Evolutionary conservation across 2,797 vertebrate genomes (phyloP).

Genomic region (Bucorvus abyssinicus): DNA sequence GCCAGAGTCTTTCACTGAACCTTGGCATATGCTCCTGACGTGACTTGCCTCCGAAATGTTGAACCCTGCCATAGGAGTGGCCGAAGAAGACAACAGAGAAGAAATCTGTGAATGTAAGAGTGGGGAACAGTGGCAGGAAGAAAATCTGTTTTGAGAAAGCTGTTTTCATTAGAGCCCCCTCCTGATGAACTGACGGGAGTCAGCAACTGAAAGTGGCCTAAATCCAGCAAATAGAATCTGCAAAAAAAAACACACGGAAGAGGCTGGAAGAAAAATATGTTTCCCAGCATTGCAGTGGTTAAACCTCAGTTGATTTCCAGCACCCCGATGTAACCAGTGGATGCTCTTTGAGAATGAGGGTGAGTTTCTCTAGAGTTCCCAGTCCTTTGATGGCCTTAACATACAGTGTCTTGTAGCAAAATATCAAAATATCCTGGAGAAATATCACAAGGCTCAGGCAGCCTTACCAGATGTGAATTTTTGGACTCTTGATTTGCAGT

Average conservation of each 20-base stretch:
- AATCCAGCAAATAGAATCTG: background rate
- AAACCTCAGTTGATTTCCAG: background rate
- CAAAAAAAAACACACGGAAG: background rate
- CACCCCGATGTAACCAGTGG: background rate
- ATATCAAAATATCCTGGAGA: background rate
- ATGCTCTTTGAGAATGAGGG: background rate
- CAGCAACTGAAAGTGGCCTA: background rate
- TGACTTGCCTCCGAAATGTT: background rate
- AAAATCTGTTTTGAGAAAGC: background rate
- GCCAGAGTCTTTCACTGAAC: background rate
- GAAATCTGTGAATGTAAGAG: background rate
- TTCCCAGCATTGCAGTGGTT: background rate
- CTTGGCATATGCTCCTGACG: background rate
- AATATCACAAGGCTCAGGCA: background rate
- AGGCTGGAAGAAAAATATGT: background rate
- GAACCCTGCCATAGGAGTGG: background rate
- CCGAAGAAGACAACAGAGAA: background rate
- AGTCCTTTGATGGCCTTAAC: background rate
- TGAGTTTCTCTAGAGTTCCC: background rate
- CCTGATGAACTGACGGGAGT: accelerated
- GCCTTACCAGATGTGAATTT: background rate
- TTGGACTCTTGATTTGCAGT: background rate
- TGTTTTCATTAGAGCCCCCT: background rate
- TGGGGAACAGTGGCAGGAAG: background rate
- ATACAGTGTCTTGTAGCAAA: background rate